Percentiles rank a stretch among this genome's conserved stretches.
Conservation (phyloP, 2,113 vertebrate species). For the Lontra canadensis region DNA sequence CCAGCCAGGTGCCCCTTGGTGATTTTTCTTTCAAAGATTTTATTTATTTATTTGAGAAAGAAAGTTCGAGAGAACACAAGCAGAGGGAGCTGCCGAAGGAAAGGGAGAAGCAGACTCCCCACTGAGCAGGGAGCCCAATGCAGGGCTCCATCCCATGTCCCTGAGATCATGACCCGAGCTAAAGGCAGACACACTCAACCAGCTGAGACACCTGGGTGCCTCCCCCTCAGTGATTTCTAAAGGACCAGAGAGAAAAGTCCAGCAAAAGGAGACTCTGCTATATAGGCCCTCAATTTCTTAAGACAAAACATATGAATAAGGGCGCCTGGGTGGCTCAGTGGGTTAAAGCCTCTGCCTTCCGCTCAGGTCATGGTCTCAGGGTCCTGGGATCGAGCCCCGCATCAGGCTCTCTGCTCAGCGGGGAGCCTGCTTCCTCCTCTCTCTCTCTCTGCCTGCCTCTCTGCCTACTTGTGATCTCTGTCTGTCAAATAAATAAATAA, state of each 20-base stretch:
- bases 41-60: neutral
- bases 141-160: too few relatives aligned
- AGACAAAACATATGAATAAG: neutral
- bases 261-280: conserved; percentile 7
- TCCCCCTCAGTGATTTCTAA: neutral
- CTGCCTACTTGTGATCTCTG: too few relatives aligned
- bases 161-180: neutral
- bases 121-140: neutral
- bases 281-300: neutral
- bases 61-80: neutral
- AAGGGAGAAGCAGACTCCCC: neutral
- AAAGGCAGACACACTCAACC: neutral
- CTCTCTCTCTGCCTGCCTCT: too few relatives aligned
- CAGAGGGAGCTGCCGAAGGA: neutral
- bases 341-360: too few relatives aligned
- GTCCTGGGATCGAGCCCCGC: too few relatives aligned
- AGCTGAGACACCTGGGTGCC: neutral
- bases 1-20: neutral
- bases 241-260: conserved; percentile 24
- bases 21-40: neutral
- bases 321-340: too few relatives aligned
- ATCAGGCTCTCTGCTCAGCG: too few relatives aligned
- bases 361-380: too few relatives aligned
- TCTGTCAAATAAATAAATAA: too few relatives aligned
- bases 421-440: too few relatives aligned